These are phyloP conservation scores for Porites divaricata DNA, from an alignment of 92 coral and sea anemone species.

Conservation along the genomic window DNA sequence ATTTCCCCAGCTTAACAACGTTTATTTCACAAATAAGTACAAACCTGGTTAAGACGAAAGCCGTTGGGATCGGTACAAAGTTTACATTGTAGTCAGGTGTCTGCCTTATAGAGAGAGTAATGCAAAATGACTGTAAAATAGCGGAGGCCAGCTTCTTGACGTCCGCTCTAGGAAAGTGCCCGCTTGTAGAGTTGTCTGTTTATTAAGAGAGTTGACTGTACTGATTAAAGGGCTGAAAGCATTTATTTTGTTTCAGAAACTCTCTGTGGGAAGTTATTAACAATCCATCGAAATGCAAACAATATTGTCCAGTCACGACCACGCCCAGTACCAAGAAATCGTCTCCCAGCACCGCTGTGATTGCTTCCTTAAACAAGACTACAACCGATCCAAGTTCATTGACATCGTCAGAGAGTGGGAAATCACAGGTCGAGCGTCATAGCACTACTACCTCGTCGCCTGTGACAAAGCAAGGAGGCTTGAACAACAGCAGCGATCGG, in stretches of 20 bases:
- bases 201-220: too few species aligned
- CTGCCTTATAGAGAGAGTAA: too few species aligned
- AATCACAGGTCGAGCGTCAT: constrained; percentile 5
- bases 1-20: too few species aligned
- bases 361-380: neutral
- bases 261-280: constrained; percentile 3
- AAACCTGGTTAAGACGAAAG: too few species aligned
- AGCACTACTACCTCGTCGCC: neutral
- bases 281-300: constrained; percentile 12
- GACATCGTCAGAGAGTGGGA: neutral
- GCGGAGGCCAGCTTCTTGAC: too few species aligned
- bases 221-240: neutral
- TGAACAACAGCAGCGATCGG: neutral
- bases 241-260: neutral
- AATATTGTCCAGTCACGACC: constrained; percentile 1
- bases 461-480: neutral
- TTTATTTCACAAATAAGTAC: too few species aligned
- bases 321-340: neutral
- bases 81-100: too few species aligned
- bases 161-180: neutral
- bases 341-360: neutral
- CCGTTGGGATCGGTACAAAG: too few species aligned
- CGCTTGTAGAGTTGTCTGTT: neutral
- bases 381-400: neutral
- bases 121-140: too few species aligned